Evolutionary conservation across 2,113 vertebrate species (phyloP), one percentile per base, ranked within the genome.

Genomic region (Charina bottae): DNA sequence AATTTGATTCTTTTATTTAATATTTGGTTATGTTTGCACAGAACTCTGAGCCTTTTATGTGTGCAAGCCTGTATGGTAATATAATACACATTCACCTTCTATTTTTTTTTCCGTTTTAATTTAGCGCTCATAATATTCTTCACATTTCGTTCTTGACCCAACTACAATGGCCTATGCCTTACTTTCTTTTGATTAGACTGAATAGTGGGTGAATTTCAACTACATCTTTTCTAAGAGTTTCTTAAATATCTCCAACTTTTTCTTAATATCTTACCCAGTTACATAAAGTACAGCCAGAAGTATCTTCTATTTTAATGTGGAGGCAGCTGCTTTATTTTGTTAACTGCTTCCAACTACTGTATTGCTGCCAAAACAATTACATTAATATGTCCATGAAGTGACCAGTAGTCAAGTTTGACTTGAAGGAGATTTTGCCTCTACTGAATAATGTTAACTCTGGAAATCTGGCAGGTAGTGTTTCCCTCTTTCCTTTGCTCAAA

Each of bases 61-160:
- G 83, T 88, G 90, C 91, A 93, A 92, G 92, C 64, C 19, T 64
- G 42, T 60, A 37, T 96, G 94, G 33, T 78, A 78, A 94, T 94
- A 59, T 92, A 42, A 93, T 95, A 54, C 19, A 83, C 11, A 10
- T 56, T 33, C 21, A 58, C 21, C 37, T 37, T 94, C 33, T 33
- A 42, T 21, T 78, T 78, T 42, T 37, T 78, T 42, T 17, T 42
- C 42, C 94, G 92, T 96, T 96, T 96, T 95, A 95, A 92, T 94
- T 96, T 96, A 95, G 90, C 96, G 92, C 94, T 95, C 97, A 93
- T 97, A 95, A 97, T 97, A 96, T 94, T 62, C 96, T 96, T 97
- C 94, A 95, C 95, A 92, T 96, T 93, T 94, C 93, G 96, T 97
- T 97, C 94, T 95, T 95, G 94, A 95, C 96, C 93, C 96, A 94